A percentile compares a stretch with the other conserved stretches of the same genome.
Evolutionary conservation across 2,797 vertebrate genomes (phyloP).

Genomic region (Tenualosa thibaudeaui): DNA sequence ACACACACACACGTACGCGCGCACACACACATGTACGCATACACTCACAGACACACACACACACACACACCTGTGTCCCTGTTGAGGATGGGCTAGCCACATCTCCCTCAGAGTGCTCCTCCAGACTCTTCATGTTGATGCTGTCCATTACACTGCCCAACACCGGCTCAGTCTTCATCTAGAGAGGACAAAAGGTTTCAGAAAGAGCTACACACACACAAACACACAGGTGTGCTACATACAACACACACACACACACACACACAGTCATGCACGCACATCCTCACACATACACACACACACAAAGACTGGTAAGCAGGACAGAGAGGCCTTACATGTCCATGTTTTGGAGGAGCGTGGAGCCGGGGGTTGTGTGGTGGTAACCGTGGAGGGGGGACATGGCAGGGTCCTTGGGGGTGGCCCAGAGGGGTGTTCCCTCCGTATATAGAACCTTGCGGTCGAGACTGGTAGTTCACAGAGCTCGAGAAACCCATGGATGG

Average conservation of each 20-base stretch:
- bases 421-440: constrained; percentile 67
- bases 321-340: constrained; percentile 74
- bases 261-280: neutral
- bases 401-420: constrained; percentile 74
- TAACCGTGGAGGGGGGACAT: constrained; percentile 67
- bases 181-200: constrained; percentile 28
- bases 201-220: constrained; percentile 7
- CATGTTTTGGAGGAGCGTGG: constrained; percentile 78
- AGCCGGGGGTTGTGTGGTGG: constrained; percentile 75
- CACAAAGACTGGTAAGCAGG: neutral
- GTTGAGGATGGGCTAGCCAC: constrained; percentile 92
- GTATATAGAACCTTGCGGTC: constrained; percentile 78
- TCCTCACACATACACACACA: constrained; percentile 12
- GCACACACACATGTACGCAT: neutral
- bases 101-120: constrained; percentile 91
- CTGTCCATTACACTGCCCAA: constrained; percentile 77
- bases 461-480: constrained; percentile 84
- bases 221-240: neutral
- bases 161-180: constrained; percentile 91
- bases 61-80: constrained; percentile 83
- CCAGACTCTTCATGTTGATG: constrained; percentile 82
- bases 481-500: constrained; percentile 85
- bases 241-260: constrained; percentile 5
- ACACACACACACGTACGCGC: neutral
- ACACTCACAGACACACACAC: neutral